Evolutionary conservation across 92 coral and sea anemone species (phyloP), one percentile per base, ranked within the genome.

Genomic region (Anthopleura xanthogrammica): DNA sequence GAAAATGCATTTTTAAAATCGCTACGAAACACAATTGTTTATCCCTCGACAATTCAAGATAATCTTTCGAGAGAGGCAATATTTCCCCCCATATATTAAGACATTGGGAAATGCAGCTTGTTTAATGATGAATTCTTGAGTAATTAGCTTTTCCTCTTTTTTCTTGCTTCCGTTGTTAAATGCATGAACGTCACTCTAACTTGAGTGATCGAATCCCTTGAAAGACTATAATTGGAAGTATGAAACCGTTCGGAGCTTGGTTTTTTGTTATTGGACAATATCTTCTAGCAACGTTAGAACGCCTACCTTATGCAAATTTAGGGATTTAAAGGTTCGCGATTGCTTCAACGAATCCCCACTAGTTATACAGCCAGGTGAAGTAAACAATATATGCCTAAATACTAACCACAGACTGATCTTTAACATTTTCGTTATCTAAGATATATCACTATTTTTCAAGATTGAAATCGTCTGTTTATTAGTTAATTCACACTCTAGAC

Each of bases 301-400:
- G 83, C 83, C 83, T 66, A 80, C 76, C 23, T 65, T 46, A 64
- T 80, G 83, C 83, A 80, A 80, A 80, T 80, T 40, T 73, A 19
- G 41, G 23, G 76, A 62, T 80, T 80, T 66, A 80, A 54, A 65
- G 70, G 9, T 23, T 2, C 19, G 70, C 24, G 70, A 23, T 20
- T 7, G 36, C 70, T 4, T 7, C 29, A 62, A 62, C 29, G 70
- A 62, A 62, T 62, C 29, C 29, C 12, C 70, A 62, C 36, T 62
- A 29, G 20, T 0, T 1, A 7, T 7, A n/a, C 24, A 1, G 10
- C 70, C 70, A 62, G 70, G 16, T 62, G 70, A 1, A n/a, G 70
- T 62, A 62, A 62, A 62, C 70, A 62, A 62, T 62, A 14, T 29
- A 29, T 29, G 36, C 13, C 24, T 2, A 3, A 62, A 62, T 20